Evolutionary conservation across 2,888 invertebrate genomes (phyloP).

Genomic region (Drepana falcataria): DNA sequence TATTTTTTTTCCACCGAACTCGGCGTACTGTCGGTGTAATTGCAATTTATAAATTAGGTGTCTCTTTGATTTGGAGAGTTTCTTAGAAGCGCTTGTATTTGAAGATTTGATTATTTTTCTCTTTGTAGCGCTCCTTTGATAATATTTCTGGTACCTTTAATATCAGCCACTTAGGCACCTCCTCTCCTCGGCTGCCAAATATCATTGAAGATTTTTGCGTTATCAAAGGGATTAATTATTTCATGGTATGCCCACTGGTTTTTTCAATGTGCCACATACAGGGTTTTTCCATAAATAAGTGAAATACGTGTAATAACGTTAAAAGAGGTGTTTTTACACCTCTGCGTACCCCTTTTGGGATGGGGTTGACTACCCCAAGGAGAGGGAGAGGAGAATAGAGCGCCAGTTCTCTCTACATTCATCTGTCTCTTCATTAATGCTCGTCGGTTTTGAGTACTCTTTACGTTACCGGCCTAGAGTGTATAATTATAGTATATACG

Average conservation of each 20-base stretch:
- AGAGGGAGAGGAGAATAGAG: no score
- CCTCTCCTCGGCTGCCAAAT: background rate
- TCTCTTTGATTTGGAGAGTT: constrained; percentile 60
- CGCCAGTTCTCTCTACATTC: no score
- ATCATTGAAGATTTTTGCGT: background rate
- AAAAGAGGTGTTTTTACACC: no score
- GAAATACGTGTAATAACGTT: no score
- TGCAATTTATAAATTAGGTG: constrained; percentile 74
- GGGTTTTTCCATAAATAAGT: no score
- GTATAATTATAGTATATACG: no score
- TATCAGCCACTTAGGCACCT: constrained; percentile 6
- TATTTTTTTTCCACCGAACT: constrained; percentile 52
- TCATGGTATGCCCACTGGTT: background rate
- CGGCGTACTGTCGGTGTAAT: constrained; percentile 60
- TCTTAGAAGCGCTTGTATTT: constrained; percentile 53
- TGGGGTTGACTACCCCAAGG: no score
- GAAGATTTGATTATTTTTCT: constrained; percentile 49
- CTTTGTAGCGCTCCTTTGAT: constrained; percentile 47
- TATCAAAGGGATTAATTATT: background rate
- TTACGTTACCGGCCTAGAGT: no score
- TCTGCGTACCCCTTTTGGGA: no score
- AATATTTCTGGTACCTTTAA: constrained; percentile 27
- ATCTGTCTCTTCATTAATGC: no score
- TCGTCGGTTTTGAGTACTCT: no score
- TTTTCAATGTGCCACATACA: no score